Evolutionary conservation across 2,113 vertebrate species (phyloP).

Genomic region (Lamprotornis superbus): DNA sequence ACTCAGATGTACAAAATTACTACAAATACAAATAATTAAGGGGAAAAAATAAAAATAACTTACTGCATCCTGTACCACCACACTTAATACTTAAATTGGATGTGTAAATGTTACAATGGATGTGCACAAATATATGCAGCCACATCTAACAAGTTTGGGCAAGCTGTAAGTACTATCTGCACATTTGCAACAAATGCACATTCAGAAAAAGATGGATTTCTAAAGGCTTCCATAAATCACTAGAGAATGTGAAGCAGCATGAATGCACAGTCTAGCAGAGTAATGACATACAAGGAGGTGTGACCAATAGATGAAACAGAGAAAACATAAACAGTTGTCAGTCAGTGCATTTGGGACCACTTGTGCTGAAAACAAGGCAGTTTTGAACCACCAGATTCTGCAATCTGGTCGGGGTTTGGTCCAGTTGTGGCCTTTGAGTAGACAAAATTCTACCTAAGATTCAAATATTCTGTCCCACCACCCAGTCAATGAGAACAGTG

Average conservation of each 20-base stretch:
- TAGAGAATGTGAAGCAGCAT: neutral
- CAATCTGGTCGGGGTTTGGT: neutral
- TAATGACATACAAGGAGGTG: neutral
- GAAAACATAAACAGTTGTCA: neutral
- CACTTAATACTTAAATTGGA: neutral
- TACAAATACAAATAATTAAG: neutral
- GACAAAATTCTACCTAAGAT: neutral
- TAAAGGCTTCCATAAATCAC: neutral
- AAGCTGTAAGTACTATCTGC: neutral
- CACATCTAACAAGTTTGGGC: neutral
- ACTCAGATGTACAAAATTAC: neutral
- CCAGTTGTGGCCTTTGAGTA: neutral
- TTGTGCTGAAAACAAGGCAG: neutral
- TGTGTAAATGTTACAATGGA: neutral
- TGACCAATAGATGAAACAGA: neutral
- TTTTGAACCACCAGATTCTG: neutral
- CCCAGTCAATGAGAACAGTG: neutral
- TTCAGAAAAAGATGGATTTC: neutral
- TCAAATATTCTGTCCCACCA: neutral
- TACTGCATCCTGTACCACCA: neutral
- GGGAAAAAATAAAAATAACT: neutral
- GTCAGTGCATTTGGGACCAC: neutral
- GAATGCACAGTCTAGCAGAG: neutral
- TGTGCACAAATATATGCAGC: neutral
- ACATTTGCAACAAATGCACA: neutral